Base-by-base conservation (phyloP, 2,113 vertebrate species). In the Gobiocypris rarus region DNA sequence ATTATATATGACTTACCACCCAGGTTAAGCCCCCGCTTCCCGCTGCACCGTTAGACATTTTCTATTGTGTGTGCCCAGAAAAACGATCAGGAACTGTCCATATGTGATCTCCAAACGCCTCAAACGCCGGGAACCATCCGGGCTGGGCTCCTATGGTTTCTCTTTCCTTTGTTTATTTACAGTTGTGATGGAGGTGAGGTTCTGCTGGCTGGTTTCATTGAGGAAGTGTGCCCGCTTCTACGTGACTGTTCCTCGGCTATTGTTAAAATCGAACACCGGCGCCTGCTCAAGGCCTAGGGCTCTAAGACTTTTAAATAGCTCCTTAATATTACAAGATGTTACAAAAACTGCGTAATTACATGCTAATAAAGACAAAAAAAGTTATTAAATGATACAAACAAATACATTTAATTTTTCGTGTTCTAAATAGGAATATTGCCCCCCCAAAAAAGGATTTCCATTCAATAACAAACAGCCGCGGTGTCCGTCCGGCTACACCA, bases 31-130 rank as follows among this genome's bases (percentile, higher is more conserved):
- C 93, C 6, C 94, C 92, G 86, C 96, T 93, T 1, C 95, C 95
- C 73, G 95, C 94, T 67, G 94, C 96, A 80, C 95, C 96, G 93
- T 97, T 97, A 90, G 97, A 97, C 97, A 98, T 99, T 92, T 94
- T 96, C 93, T 94, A 85, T 95, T 93, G 94, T 93, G 92, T 87
- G 87, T 83, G 82, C 87, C 48, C 80, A 83, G 79, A 87, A 85
- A 84, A 85, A 34, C 81, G 83, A 88, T 61, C 84, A 86, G 82
- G 65, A 87, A 86, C 84, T 82, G 86, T 87, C 89, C 90, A 85
- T 85, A 84, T 52, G 90, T 90, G 86, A 34, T 50, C 87, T 78
- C 75, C 67, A 86, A 85, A 73, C 6, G 65, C n/a, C 61, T 92
- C 88, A 93, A 85, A 90, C 70, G 80, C 83, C 24, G 75, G 61